A percentile compares a stretch with the other conserved stretches of the same genome.
Conservation (phyloP, 2,888 invertebrate species). For the Phasia obesa region DNA sequence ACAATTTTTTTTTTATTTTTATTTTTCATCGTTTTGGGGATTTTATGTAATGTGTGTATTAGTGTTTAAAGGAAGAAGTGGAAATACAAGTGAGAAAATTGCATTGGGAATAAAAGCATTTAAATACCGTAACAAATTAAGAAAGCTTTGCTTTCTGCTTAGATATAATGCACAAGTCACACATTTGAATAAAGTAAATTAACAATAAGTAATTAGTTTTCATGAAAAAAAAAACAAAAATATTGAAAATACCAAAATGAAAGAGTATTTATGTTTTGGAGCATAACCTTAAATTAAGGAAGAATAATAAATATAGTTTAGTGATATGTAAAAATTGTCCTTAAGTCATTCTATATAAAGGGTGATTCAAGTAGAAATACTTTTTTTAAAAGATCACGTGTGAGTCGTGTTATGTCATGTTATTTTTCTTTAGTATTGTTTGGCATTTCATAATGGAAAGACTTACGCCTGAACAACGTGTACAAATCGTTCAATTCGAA, state of each 20-base stretch:
- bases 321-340: no score
- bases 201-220: conserved; percentile 55
- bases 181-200: conserved; percentile 55
- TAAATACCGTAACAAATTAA: conserved; percentile 69
- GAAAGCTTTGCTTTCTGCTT: conserved; percentile 38
- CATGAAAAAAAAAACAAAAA: background rate
- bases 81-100: conserved; percentile 72
- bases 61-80: conserved; percentile 26
- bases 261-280: background rate
- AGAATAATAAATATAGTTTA: no score
- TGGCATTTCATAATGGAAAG: no score
- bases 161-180: conserved; percentile 9
- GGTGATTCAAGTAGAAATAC: no score
- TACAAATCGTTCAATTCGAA: no score
- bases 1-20: background rate
- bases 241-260: background rate
- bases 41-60: conserved; percentile 12
- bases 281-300: background rate
- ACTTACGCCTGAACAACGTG: no score
- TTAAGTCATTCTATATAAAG: no score
- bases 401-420: no score
- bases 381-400: no score
- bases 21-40: conserved; percentile 10
- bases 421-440: no score
- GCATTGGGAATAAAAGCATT: conserved; percentile 72